phyloP scores from a whole-genome alignment of 2,797 vertebrate species.

The Acrocephalus scirpaceus region DNA sequence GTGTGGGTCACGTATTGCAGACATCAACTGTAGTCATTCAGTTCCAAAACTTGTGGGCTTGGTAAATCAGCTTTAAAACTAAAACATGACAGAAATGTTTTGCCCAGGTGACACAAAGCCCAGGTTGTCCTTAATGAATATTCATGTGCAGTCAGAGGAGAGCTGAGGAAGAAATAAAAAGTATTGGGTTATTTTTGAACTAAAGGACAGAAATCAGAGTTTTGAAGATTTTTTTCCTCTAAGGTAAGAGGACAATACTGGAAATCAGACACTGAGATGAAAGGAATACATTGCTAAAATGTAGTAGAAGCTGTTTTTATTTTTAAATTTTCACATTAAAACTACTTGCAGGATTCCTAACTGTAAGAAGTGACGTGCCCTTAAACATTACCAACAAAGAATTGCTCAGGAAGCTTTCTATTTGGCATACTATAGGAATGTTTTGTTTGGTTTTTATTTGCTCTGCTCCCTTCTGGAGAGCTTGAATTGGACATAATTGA shows the following conservation, averaged over 20 bases:
- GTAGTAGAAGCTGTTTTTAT: not conserved
- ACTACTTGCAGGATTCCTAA: not conserved
- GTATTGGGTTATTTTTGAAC: not conserved
- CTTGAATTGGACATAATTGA: not conserved
- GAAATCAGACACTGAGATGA: not conserved
- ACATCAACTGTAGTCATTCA: not conserved
- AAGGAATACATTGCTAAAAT: not conserved
- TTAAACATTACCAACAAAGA: not conserved
- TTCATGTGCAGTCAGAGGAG: not conserved
- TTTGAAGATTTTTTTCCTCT: not conserved
- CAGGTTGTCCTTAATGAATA: not conserved
- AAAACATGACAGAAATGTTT: not conserved
- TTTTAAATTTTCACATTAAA: not conserved
- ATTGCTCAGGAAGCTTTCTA: not conserved
- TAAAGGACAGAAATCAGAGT: not conserved
- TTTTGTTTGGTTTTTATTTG: not conserved
- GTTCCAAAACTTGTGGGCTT: not conserved
- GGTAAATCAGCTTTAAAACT: not conserved
- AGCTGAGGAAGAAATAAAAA: not conserved
- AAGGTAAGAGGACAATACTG: not conserved
- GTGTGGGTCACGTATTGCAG: not conserved
- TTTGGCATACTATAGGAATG: not conserved
- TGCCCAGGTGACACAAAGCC: not conserved
- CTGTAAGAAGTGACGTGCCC: not conserved
- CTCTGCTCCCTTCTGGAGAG: not conserved